Evolutionary conservation across 53 echinoderm and acorn worm species (phyloP).

Genomic region (Hippasteria phrygiana): DNA sequence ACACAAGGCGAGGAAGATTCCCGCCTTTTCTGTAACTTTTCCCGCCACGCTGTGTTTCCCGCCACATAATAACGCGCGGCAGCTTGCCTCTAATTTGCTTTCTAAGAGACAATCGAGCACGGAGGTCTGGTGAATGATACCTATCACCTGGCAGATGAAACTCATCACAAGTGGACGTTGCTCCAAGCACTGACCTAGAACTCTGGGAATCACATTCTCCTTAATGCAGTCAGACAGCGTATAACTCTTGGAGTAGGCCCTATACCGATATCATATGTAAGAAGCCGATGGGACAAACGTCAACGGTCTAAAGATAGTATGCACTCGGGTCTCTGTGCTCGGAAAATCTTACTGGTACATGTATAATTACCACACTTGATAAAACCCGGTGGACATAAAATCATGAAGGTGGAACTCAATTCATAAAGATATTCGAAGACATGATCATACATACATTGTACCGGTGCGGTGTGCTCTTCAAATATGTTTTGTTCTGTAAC

Average conservation of each 20-base stretch:
- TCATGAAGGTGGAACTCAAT: too few relatives aligned
- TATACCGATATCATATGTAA: constrained; percentile 16
- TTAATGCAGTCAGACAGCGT: neutral
- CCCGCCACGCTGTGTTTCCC: neutral
- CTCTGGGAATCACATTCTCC: neutral
- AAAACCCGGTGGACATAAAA: neutral
- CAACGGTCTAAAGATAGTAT: neutral
- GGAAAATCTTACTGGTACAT: neutral
- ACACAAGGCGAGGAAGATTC: neutral
- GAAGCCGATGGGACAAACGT: neutral
- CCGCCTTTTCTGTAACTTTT: neutral
- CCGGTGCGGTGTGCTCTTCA: too few relatives aligned
- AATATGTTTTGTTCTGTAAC: too few relatives aligned
- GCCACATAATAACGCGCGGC: neutral
- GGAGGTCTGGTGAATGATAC: neutral
- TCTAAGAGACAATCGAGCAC: constrained; percentile 31
- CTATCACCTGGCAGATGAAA: constrained; percentile 17
- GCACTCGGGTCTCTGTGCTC: neutral
- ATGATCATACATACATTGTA: too few relatives aligned
- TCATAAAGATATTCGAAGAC: too few relatives aligned
- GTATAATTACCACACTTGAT: neutral
- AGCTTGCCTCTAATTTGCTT: constrained; percentile 28
- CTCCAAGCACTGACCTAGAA: neutral
- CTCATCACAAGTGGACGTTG: neutral
- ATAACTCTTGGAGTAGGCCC: neutral